Evolutionary conservation across 1,140 invertebrate species (phyloP), one percentile per base, ranked within the genome.

Genomic region (Archegozetes longisetosus): DNA sequence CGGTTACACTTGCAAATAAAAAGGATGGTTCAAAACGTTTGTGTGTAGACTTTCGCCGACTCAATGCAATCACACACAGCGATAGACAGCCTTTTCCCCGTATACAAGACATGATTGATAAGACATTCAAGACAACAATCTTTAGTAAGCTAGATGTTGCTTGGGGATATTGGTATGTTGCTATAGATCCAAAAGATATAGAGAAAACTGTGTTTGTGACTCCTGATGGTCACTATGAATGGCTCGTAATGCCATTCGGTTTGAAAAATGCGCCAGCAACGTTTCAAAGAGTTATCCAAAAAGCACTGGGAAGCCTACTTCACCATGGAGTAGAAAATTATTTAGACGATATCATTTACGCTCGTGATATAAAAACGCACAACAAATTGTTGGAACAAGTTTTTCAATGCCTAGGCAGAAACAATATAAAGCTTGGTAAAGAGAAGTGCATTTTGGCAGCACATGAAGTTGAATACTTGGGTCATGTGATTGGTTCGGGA

Each of bases 371-470:
- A 46, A 25, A 24, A 23, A 49, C 48, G 20, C 29, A 53, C 22
- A n/a, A 61, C 2, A n/a, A 53, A 22, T 47, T 64, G 26, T 22
- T 64, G 2, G 24, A 54, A 26, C 20, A 3, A 13, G 58, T 64
- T 22, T 32, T 64, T 12, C 28, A 73, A 75, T 23, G 63, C 66
- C 6, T 59, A 79, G 2, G 61, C 70, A 24, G 60, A 57, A 2
- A 60, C 78, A 9, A 40, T 3, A 29, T 61, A 13, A 28, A 9
- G 4, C 20, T 61, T 6, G 29, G 59, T 9, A 23, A 9, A 12
- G 9, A 61, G 27, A 22, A 23, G 55, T 29, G 13, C 32, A 6
- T 2, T 12, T 62, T 60, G 29, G 22, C 4, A 3, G 23, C 23
- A 32, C 9, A 55, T 29, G 3, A 25, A 3, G 50, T 59, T 22